Conservation (phyloP, 2,888 invertebrate genomes). For the Tetragonula carbonaria region DNA sequence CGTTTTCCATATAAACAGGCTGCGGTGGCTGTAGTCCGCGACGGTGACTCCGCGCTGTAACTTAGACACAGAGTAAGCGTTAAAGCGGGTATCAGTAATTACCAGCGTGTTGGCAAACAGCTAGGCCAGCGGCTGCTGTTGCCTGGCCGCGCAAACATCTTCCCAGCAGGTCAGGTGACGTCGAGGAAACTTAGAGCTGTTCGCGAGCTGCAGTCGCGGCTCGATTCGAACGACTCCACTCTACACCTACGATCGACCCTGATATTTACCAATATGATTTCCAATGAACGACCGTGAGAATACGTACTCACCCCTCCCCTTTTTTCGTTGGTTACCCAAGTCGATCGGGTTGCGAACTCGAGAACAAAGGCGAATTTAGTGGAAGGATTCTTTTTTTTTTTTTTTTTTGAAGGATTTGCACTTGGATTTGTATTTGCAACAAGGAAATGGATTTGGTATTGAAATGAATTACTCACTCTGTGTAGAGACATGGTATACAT, state of each 20-base stretch:
- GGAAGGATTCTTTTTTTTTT: too few species aligned
- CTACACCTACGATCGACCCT: background rate
- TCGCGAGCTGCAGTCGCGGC: constrained; percentile 15
- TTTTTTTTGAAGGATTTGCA: too few species aligned
- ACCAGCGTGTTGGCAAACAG: constrained; percentile 80
- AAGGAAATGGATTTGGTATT: too few species aligned
- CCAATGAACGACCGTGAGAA: background rate
- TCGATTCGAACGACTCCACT: constrained; percentile 37
- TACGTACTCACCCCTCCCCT: too few species aligned
- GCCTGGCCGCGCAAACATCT: constrained; percentile 34
- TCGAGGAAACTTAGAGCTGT: constrained; percentile 34
- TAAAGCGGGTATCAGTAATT: constrained; percentile 81
- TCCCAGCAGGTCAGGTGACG: constrained; percentile 17
- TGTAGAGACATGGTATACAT: too few species aligned
- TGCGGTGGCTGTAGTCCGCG: constrained; percentile 55
- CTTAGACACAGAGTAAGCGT: constrained; percentile 68
- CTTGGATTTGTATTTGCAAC: too few species aligned
- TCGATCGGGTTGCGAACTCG: too few species aligned
- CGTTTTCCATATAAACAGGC: constrained; percentile 71
- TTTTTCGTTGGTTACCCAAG: too few species aligned
- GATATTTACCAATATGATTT: constrained; percentile 11
- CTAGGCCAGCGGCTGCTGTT: constrained; percentile 53
- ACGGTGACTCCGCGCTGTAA: constrained; percentile 51
- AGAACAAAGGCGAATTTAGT: too few species aligned
- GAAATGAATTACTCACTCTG: too few species aligned